Evolutionary conservation across 2,797 vertebrate species (phyloP).

Genomic region (Hippocampus kuda): DNA sequence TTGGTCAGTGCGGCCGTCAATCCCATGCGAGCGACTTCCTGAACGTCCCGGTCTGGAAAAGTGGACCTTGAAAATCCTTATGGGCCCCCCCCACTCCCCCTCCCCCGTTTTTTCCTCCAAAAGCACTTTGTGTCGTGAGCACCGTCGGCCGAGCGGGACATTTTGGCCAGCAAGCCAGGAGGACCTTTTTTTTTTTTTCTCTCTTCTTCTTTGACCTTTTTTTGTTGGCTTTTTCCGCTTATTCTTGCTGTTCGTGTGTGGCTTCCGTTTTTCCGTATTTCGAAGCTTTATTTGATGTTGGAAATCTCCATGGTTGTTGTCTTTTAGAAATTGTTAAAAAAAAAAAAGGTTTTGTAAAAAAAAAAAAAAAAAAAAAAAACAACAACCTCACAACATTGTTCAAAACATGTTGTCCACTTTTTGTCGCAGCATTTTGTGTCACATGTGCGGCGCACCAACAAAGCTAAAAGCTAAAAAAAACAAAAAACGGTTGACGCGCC

Average conservation of each 20-base stretch:
- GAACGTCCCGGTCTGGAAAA: not conserved
- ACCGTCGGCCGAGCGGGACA: no score
- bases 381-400: not conserved
- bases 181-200: constrained; percentile 38
- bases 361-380: not conserved
- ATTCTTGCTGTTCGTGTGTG: constrained; percentile 61
- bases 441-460: not conserved
- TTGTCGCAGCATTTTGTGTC: not conserved
- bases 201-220: not conserved
- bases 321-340: constrained; percentile 6
- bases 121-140: no score
- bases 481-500: not conserved
- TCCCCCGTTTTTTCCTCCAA: constrained; percentile 46
- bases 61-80: not conserved
- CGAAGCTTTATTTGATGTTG: constrained; percentile 32
- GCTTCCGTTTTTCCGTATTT: constrained; percentile 70
- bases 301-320: not conserved
- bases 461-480: not conserved
- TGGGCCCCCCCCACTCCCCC: constrained; percentile 42
- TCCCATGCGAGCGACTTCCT: no score
- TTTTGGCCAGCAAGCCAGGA: not conserved
- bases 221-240: not conserved
- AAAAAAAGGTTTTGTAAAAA: not conserved
- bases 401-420: constrained; percentile 1
- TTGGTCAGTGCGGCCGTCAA: no score